phyloP scores from a whole-genome alignment of 2,113 vertebrate species.

The Tupaia chinensis region DNA sequence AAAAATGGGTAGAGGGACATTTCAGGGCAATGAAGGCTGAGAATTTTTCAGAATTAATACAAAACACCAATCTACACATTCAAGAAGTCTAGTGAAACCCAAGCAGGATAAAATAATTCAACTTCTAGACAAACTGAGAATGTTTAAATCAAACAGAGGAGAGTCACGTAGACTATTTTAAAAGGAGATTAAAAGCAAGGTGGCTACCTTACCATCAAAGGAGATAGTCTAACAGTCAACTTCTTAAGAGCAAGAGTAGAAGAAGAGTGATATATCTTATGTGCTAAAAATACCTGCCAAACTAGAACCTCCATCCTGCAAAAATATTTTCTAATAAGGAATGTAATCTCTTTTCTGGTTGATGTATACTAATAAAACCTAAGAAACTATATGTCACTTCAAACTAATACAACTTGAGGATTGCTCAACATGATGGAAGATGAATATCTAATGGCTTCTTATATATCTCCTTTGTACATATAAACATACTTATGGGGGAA shows the following conservation, averaged over 20 bases:
- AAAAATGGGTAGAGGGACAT: background rate
- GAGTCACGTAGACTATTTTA: background rate
- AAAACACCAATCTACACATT: constrained; percentile 3
- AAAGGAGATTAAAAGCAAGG: background rate
- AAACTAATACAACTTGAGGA: background rate
- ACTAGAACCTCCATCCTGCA: background rate
- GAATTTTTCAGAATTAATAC: constrained; percentile 6
- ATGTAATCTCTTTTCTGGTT: background rate
- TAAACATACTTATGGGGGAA: background rate
- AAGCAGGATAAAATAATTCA: constrained; percentile 25
- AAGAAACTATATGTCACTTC: background rate
- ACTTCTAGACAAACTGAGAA: background rate
- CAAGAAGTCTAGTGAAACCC: constrained; percentile 5
- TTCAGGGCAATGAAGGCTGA: background rate
- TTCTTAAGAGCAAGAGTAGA: background rate
- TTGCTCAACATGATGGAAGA: background rate
- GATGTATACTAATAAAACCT: background rate
- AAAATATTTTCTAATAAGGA: constrained; percentile 27
- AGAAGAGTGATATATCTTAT: background rate
- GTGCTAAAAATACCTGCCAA: background rate
- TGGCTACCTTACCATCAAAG: background rate
- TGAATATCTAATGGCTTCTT: background rate
- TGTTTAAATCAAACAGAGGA: constrained; percentile 6
- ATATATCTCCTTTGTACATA: background rate
- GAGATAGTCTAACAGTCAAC: background rate